Percentiles rank a stretch among this genome's conserved stretches.
These are phyloP conservation scores for Cosmopolites sordidus DNA, from an alignment of 2,888 invertebrate species.

Conservation along the genomic window DNA sequence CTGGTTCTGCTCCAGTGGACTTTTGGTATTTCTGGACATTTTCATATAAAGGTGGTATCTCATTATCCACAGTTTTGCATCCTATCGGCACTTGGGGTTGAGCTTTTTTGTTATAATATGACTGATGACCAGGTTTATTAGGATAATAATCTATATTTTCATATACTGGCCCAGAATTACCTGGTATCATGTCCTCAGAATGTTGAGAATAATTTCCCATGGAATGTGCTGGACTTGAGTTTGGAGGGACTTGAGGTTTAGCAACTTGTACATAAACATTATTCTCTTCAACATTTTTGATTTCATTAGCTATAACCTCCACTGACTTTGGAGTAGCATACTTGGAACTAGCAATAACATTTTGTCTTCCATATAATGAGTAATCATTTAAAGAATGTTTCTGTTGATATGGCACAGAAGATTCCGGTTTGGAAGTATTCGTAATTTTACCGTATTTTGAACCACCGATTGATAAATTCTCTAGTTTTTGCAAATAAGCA, in stretches of 20 bases:
- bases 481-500: slow-evolving; percentile 20
- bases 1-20: slow-evolving; percentile 41
- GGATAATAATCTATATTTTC: slow-evolving; percentile 81
- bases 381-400: slow-evolving; percentile 53
- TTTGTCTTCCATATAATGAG: slow-evolving; percentile 65
- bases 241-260: slow-evolving; percentile 43
- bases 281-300: slow-evolving; percentile 43
- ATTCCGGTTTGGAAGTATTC: slow-evolving; percentile 40
- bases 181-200: slow-evolving; percentile 34
- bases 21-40: slow-evolving; percentile 43
- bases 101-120: slow-evolving; percentile 61
- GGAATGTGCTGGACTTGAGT: slow-evolving; percentile 56
- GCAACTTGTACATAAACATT: slow-evolving; percentile 49
- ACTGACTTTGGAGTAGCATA: slow-evolving; percentile 73
- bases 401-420: slow-evolving; percentile 36
- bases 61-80: slow-evolving; percentile 46
- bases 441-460: slow-evolving; percentile 46
- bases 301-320: slow-evolving; percentile 54
- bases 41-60: slow-evolving; percentile 54
- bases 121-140: slow-evolving; percentile 45
- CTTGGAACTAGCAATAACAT: slow-evolving; percentile 72
- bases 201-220: slow-evolving; percentile 47
- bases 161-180: slow-evolving; percentile 59
- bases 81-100: slow-evolving; percentile 72
- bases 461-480: slow-evolving; percentile 30